Evolutionary conservation across 2,888 invertebrate genomes (phyloP).

Genomic region (Nomada fabriciana): DNA sequence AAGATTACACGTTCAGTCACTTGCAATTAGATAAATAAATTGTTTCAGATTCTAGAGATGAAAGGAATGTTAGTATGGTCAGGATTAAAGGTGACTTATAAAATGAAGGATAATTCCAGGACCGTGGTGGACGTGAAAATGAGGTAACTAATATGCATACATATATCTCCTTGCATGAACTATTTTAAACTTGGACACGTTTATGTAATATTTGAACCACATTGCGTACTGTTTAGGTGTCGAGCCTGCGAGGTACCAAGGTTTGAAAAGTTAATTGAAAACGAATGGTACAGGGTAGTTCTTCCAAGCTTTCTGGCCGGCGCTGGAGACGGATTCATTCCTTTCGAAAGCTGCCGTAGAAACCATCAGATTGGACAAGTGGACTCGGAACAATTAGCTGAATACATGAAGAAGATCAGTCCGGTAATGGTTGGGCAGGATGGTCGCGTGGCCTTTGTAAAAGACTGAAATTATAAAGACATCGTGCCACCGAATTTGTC

Average conservation of each 20-base stretch:
- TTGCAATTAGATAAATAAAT: background rate
- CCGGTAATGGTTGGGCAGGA: slow-evolving; percentile 86
- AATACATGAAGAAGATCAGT: slow-evolving; percentile 85
- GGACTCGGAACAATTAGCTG: slow-evolving; percentile 86
- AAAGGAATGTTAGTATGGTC: slow-evolving; percentile 74
- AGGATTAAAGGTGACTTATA: slow-evolving; percentile 75
- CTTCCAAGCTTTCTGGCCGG: slow-evolving; percentile 83
- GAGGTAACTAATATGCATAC: slow-evolving; percentile 62
- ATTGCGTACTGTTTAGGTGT: slow-evolving; percentile 83
- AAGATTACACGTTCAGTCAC: no score
- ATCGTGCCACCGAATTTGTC: no score
- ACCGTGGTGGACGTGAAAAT: slow-evolving; percentile 72
- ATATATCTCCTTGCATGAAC: background rate
- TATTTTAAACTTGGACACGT: background rate
- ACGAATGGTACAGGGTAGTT: slow-evolving; percentile 87
- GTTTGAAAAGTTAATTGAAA: slow-evolving; percentile 86
- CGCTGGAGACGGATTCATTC: slow-evolving; percentile 90
- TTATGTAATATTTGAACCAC: no score
- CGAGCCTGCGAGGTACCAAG: slow-evolving; percentile 87
- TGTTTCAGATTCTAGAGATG: slow-evolving; percentile 69
- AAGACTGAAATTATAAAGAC: background rate
- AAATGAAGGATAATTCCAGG: slow-evolving; percentile 49
- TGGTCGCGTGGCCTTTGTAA: slow-evolving; percentile 85
- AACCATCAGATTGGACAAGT: slow-evolving; percentile 85
- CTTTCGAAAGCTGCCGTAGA: slow-evolving; percentile 85